phyloP scores from a whole-genome alignment of 2,797 vertebrate species.

The Tachyglossus aculeatus region DNA sequence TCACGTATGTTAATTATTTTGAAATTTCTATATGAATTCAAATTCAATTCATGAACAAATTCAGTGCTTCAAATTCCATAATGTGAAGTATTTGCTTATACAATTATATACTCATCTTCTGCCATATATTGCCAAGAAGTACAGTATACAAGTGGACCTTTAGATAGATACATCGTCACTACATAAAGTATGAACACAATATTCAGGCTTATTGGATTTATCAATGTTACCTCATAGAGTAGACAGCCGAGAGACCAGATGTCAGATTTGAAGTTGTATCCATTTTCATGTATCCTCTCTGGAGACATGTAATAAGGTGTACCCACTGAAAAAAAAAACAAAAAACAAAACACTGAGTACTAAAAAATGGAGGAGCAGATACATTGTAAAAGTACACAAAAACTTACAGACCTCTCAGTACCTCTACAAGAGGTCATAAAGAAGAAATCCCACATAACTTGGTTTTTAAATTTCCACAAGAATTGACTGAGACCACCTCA shows the following conservation, averaged over 20 bases:
- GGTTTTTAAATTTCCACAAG: too few relatives aligned
- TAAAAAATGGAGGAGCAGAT: not conserved
- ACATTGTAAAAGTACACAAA: not conserved
- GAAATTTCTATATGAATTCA: not conserved
- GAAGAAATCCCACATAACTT: too few relatives aligned
- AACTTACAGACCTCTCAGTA: not conserved
- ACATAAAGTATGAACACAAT: not conserved
- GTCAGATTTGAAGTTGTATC: slow-evolving; percentile 86
- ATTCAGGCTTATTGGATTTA: slow-evolving; percentile 11
- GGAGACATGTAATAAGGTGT: slow-evolving; percentile 92
- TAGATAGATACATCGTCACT: not conserved
- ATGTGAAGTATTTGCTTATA: too few relatives aligned
- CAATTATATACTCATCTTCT: not conserved
- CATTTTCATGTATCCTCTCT: slow-evolving; percentile 84
- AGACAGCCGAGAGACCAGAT: slow-evolving; percentile 95
- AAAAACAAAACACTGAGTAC: not conserved
- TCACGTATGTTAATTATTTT: not conserved
- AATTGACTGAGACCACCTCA: too few relatives aligned
- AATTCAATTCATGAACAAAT: not conserved
- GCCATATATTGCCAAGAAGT: not conserved
- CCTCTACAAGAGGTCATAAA: not conserved
- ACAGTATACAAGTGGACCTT: not conserved
- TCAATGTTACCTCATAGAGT: slow-evolving; percentile 93
- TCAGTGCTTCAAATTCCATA: not conserved
- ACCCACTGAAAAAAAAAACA: slow-evolving; percentile 81